phyloP scores from a whole-genome alignment of 2,113 vertebrate species.

The Oxygymnocypris stewartii region DNA sequence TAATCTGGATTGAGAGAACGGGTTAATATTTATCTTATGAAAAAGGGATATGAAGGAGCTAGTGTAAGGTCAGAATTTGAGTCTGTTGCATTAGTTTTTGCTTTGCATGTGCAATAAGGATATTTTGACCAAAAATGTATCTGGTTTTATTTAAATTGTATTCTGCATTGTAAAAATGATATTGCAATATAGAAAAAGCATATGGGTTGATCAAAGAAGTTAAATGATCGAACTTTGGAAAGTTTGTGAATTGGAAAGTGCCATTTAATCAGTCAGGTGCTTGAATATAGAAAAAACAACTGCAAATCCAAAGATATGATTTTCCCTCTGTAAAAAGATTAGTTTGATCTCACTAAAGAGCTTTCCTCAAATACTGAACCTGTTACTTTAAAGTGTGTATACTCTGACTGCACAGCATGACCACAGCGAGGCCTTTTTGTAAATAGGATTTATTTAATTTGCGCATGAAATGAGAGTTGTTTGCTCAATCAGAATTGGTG shows the following conservation, averaged over 20 bases:
- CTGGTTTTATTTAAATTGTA: not conserved
- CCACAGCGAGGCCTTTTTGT: conserved; percentile 32
- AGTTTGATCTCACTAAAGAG: not conserved
- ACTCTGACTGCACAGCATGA: not conserved
- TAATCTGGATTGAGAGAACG: not conserved
- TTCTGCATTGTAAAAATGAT: not conserved
- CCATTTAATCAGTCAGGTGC: conserved; percentile 17
- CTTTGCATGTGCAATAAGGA: conserved; percentile 8
- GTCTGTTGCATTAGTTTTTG: not conserved
- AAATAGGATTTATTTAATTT: not conserved
- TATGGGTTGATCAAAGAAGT: not conserved
- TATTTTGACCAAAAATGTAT: not conserved
- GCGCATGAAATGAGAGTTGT: not conserved
- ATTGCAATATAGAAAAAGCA: not conserved
- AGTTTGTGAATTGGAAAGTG: not conserved
- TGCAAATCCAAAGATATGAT: conserved; percentile 56
- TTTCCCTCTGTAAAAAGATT: conserved; percentile 56
- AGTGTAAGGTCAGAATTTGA: not conserved
- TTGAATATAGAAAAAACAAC: conserved; percentile 9
- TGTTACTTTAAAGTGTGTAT: not conserved
- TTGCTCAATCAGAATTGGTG: not conserved
- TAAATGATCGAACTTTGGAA: not conserved
- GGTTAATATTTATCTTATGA: not conserved
- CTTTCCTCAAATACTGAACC: not conserved
- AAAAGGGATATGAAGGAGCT: not conserved